Evolutionary conservation across 2,113 vertebrate genomes (phyloP).

Genomic region (Chionodraco myersi): DNA sequence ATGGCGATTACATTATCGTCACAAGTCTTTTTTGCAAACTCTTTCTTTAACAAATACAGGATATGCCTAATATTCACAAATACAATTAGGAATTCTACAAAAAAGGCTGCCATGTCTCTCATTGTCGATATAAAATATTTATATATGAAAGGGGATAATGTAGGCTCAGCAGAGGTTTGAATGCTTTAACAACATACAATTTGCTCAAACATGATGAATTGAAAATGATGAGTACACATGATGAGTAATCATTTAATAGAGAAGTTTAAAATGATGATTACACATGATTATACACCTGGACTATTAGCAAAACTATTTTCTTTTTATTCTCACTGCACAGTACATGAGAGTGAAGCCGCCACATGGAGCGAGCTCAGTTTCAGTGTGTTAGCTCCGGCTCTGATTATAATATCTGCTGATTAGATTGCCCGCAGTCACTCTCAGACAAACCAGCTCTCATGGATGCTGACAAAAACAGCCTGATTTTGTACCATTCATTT

Average conservation of each 20-base stretch:
- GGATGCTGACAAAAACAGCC: conserved; percentile 44
- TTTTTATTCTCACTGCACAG: conserved; percentile 23
- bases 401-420: conserved; percentile 68
- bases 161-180: not conserved
- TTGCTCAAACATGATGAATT: not conserved
- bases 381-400: conserved; percentile 24
- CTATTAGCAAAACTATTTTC: conserved; percentile 33
- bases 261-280: conserved; percentile 18
- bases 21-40: not conserved
- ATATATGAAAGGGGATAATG: not conserved
- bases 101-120: not conserved
- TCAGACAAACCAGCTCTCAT: conserved; percentile 42
- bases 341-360: conserved; percentile 9
- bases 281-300: conserved; percentile 37
- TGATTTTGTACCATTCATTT: conserved; percentile 42
- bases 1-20: not conserved
- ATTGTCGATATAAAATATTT: not conserved
- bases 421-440: conserved; percentile 54
- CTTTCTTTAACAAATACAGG: not conserved
- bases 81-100: not conserved
- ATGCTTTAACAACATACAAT: not conserved
- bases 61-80: not conserved
- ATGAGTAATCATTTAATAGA: not conserved
- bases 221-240: conserved; percentile 28
- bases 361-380: conserved; percentile 19